Percentiles rank a stretch among this genome's conserved stretches.
These are phyloP conservation scores for Drosophila mayaguana DNA, from an alignment of 2,888 invertebrate genomes.

Conservation along the genomic window DNA sequence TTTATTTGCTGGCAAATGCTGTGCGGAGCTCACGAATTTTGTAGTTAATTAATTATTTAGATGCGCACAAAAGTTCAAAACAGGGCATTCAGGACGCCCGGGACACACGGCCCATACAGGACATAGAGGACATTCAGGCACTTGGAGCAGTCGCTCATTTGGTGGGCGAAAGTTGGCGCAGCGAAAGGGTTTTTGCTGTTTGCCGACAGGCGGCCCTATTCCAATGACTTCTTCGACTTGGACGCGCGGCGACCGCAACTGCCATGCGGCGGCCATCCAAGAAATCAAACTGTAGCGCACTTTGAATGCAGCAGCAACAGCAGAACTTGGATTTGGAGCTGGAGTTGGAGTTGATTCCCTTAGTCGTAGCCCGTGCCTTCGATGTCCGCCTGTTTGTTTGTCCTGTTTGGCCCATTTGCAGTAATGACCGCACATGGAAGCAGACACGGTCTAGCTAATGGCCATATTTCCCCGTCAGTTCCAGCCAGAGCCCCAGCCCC, in stretches of 20 bases:
- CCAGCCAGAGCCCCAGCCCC: conserved; percentile 3
- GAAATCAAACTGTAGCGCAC: conserved; percentile 74
- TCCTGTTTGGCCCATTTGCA: conserved; percentile 45
- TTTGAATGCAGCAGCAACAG: conserved; percentile 51
- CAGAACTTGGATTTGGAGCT: background rate
- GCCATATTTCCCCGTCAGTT: conserved; percentile 22
- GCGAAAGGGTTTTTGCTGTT: conserved; percentile 39
- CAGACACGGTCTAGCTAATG: conserved; percentile 32
- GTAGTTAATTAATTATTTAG: conserved; percentile 76
- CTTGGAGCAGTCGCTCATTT: conserved; percentile 22
- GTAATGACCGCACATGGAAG: conserved; percentile 4
- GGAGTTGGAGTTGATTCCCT: background rate
- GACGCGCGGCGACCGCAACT: conserved; percentile 53
- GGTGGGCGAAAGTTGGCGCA: conserved; percentile 46
- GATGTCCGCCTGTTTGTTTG: conserved; percentile 45
- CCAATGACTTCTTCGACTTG: conserved; percentile 18
- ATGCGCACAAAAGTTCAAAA: conserved; percentile 78
- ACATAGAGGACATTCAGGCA: conserved; percentile 5
- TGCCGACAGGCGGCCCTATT: conserved; percentile 6
- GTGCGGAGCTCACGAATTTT: conserved; percentile 66
- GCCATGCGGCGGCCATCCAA: conserved; percentile 55
- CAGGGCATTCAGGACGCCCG: conserved; percentile 14
- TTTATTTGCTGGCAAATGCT: conserved; percentile 50
- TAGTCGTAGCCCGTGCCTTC: conserved; percentile 5
- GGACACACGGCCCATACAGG: background rate